These are phyloP conservation scores for silkworm (Bombyx mori) DNA, from an alignment of 1,140 invertebrate species.

Conservation along the genomic window DNA sequence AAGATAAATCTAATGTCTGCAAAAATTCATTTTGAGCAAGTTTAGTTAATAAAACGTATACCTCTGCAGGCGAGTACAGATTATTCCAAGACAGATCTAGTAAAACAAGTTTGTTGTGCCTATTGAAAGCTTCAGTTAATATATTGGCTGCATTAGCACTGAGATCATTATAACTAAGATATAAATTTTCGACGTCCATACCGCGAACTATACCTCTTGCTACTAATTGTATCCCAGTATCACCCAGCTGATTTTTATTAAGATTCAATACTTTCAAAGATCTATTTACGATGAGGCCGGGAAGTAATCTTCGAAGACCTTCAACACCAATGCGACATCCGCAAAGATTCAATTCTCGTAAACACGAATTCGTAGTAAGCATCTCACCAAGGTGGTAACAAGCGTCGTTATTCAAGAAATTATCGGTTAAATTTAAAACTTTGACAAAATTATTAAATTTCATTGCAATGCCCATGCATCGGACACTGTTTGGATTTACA, in stretches of 20 bases:
- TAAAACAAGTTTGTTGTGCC: slow-evolving; percentile 51
- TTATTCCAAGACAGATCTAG: slow-evolving; percentile 68
- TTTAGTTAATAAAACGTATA: slow-evolving; percentile 21
- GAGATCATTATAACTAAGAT: slow-evolving; percentile 60
- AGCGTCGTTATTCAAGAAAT: slow-evolving; percentile 52
- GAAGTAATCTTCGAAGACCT: slow-evolving; percentile 41
- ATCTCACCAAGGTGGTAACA: slow-evolving; percentile 57
- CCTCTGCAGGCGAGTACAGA: slow-evolving; percentile 32
- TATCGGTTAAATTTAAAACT: slow-evolving; percentile 56
- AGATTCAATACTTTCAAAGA: slow-evolving; percentile 45
- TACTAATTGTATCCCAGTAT: slow-evolving; percentile 44
- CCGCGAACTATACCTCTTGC: slow-evolving; percentile 39
- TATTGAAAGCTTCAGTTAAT: slow-evolving; percentile 53
- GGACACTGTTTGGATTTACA: slow-evolving; percentile 49
- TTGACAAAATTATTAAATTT: slow-evolving; percentile 49
- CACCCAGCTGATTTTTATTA: slow-evolving; percentile 52
- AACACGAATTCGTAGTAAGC: slow-evolving; percentile 46
- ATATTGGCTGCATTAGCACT: slow-evolving; percentile 34
- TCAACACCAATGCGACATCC: slow-evolving; percentile 61
- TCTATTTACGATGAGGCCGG: slow-evolving; percentile 34
- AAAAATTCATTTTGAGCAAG: slow-evolving; percentile 31
- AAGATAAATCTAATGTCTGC: slow-evolving; percentile 42
- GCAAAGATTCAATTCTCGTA: slow-evolving; percentile 52
- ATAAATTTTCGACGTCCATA: slow-evolving; percentile 40
- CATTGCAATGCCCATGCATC: slow-evolving; percentile 52